Percentiles rank a stretch among this genome's conserved stretches.
Evolutionary conservation across 2,113 vertebrate genomes (phyloP).

Genomic region (Pedetes capensis): DNA sequence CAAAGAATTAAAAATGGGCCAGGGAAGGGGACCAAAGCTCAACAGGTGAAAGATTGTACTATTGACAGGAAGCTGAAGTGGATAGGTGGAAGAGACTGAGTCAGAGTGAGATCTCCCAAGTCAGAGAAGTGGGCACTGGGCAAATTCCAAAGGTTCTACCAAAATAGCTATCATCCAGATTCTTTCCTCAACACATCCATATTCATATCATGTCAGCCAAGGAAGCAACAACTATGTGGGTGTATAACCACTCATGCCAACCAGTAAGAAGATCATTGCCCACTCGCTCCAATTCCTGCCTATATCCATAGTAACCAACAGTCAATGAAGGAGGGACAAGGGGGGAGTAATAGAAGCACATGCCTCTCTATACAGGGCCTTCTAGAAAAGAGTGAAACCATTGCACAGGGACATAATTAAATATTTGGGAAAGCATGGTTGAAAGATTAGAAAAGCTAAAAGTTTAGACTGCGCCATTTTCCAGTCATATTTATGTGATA

Average conservation of each 20-base stretch:
- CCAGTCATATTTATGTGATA: constrained; percentile 40
- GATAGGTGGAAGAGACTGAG: not conserved
- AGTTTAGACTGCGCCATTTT: constrained; percentile 40
- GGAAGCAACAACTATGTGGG: too few relatives aligned
- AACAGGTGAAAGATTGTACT: not conserved
- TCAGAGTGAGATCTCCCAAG: not conserved
- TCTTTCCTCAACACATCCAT: not conserved
- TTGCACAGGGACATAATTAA: not conserved
- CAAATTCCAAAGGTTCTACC: not conserved
- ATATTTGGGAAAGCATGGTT: not conserved
- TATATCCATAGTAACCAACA: not conserved
- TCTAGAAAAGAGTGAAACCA: not conserved
- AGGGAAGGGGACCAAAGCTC: not conserved
- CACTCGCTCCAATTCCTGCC: not conserved
- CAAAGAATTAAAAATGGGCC: not conserved
- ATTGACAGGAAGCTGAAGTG: not conserved
- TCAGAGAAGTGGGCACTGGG: not conserved
- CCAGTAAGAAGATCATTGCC: not conserved
- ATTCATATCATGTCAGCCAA: not conserved
- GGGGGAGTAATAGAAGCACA: rapidly evolving
- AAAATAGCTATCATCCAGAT: not conserved
- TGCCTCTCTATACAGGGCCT: not conserved
- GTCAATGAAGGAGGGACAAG: not conserved
- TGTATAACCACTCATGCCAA: not conserved
- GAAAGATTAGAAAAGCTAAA: constrained; percentile 53